These are phyloP conservation scores for Sphaerodactylus townsendi DNA, from an alignment of 2,113 vertebrate genomes.

Conservation along the genomic window DNA sequence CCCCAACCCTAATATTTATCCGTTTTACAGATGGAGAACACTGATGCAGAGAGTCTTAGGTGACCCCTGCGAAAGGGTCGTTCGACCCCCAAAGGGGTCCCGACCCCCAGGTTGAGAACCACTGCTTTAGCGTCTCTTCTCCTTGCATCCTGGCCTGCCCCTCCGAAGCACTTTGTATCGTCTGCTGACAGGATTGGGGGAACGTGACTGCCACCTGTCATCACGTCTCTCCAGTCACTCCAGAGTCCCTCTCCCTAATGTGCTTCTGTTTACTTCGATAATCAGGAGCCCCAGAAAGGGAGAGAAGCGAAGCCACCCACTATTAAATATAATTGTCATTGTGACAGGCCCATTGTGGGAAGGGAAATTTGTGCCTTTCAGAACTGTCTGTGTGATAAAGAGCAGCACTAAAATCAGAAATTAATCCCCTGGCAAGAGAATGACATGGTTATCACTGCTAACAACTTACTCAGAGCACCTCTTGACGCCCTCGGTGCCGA, in stretches of 20 bases:
- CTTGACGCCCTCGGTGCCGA: not conserved
- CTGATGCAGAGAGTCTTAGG: no score
- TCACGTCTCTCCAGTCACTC: not conserved
- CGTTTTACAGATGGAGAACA: no score
- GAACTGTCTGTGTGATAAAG: constrained; percentile 7
- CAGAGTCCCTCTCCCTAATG: not conserved
- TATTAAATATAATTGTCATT: constrained; percentile 2
- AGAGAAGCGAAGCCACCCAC: not conserved
- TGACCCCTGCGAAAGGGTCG: no score
- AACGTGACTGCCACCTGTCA: constrained; percentile 8
- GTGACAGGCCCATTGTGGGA: constrained; percentile 32
- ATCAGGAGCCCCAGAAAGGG: not conserved
- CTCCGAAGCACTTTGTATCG: not conserved
- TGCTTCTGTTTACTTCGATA: not conserved
- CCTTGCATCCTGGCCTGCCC: not conserved
- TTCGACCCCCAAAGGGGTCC: no score
- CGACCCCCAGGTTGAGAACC: no score
- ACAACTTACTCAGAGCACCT: not conserved
- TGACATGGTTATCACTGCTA: rapidly evolving
- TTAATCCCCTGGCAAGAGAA: not conserved
- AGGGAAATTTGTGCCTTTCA: constrained; percentile 22
- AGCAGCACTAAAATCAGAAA: constrained; percentile 9
- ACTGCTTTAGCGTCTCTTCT: no score
- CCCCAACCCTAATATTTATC: no score
- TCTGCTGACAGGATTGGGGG: no score